A percentile compares a stretch with the other conserved stretches of the same genome.
phyloP scores from a whole-genome alignment of 2,113 vertebrate species.

The Pseudopodoces humilis region DNA sequence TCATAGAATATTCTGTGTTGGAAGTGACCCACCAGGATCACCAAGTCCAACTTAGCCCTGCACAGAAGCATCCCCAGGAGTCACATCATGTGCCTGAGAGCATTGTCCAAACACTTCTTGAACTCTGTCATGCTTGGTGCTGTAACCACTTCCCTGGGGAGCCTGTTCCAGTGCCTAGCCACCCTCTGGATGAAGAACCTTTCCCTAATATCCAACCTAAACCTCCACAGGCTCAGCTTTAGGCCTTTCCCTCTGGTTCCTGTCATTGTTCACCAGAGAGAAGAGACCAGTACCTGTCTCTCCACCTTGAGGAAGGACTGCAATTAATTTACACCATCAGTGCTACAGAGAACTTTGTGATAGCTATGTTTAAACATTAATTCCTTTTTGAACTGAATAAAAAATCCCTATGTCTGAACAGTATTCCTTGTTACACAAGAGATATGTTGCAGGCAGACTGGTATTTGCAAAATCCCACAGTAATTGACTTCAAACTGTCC shows the following conservation, averaged over 20 bases:
- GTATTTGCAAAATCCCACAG: not conserved
- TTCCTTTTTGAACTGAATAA: not conserved
- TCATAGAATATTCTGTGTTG: not conserved
- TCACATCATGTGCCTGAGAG: not conserved
- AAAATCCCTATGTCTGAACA: not conserved
- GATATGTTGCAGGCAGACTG: not conserved
- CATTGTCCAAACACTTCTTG: not conserved
- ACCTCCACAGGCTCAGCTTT: not conserved
- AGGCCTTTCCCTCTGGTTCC: accelerated
- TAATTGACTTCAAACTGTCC: not conserved
- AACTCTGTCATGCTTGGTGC: not conserved
- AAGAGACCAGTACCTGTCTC: not conserved
- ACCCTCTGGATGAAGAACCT: not conserved
- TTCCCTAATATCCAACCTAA: not conserved
- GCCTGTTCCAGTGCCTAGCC: not conserved
- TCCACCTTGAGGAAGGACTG: accelerated
- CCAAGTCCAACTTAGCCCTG: not conserved
- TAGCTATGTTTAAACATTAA: not conserved
- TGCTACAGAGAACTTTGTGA: not conserved
- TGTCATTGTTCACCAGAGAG: not conserved
- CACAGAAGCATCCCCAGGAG: not conserved
- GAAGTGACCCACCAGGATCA: not conserved
- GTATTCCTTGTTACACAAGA: not conserved
- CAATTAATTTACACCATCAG: not conserved
- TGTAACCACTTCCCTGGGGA: not conserved